Evolutionary conservation across 2,888 invertebrate genomes (phyloP).

Genomic region (Drosophila infuscata): DNA sequence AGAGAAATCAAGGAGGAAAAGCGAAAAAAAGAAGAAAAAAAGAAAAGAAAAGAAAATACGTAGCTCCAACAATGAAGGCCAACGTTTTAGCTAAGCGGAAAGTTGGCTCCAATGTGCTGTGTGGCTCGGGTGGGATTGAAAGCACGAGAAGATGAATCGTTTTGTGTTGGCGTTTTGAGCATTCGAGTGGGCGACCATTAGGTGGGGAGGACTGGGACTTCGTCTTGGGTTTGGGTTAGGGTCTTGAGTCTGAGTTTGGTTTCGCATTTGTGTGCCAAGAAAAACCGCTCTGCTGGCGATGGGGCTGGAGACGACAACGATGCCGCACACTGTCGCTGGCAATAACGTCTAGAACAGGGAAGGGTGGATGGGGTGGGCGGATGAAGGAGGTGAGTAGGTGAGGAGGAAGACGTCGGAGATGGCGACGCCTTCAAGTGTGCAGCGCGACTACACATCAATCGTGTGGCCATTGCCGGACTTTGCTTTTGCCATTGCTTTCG

Average conservation of each 20-base stretch:
- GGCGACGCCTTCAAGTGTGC: slow-evolving; percentile 61
- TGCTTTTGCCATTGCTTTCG: slow-evolving; percentile 35
- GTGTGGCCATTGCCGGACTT: slow-evolving; percentile 57
- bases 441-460: slow-evolving; percentile 75
- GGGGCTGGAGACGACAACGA: slow-evolving; percentile 26
- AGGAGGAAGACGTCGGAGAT: slow-evolving; percentile 5
- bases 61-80: slow-evolving; percentile 69
- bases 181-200: slow-evolving; percentile 71
- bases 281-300: slow-evolving; percentile 38
- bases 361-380: neutral
- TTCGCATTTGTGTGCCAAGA: slow-evolving; percentile 54
- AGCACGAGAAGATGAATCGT: slow-evolving; percentile 83
- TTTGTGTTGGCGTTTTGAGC: slow-evolving; percentile 81
- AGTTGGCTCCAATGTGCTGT: slow-evolving; percentile 57
- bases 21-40: neutral
- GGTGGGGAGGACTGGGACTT: slow-evolving; percentile 1
- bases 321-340: slow-evolving; percentile 58
- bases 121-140: slow-evolving; percentile 63
- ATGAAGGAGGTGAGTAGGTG: neutral
- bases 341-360: slow-evolving; percentile 46
- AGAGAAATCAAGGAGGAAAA: slow-evolving; percentile 13
- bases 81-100: slow-evolving; percentile 71
- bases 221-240: slow-evolving; percentile 16
- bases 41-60: slow-evolving; percentile 26
- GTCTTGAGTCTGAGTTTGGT: slow-evolving; percentile 26